A percentile compares a stretch with the other conserved stretches of the same genome.
These are phyloP conservation scores for Drosophila nr. perissopoda DNA, from an alignment of 2,888 invertebrate species.

Conservation along the genomic window DNA sequence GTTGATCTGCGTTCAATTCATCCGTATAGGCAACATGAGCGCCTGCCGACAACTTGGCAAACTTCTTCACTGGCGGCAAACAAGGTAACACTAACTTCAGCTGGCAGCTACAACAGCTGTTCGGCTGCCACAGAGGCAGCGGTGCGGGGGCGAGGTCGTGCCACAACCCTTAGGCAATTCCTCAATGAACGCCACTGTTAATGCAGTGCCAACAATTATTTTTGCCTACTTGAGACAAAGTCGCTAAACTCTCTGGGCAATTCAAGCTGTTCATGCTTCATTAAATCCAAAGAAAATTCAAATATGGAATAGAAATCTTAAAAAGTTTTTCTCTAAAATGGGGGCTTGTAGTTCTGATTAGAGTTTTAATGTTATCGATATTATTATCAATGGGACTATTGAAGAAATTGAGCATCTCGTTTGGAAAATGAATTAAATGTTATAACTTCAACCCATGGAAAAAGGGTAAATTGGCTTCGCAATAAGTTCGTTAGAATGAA, in stretches of 20 bases:
- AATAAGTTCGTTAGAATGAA: too few species aligned
- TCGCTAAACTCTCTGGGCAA: constrained; percentile 44
- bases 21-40: constrained; percentile 76
- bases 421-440: too few species aligned
- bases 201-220: constrained; percentile 1
- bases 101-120: constrained; percentile 60
- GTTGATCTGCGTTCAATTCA: constrained; percentile 98
- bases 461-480: too few species aligned
- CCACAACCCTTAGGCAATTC: constrained; percentile 27
- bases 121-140: constrained; percentile 1
- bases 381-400: too few species aligned
- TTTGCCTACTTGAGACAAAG: constrained; percentile 18
- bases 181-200: neutral
- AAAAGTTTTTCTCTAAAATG: neutral
- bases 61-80: constrained; percentile 64
- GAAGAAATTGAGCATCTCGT: too few species aligned
- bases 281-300: constrained; percentile 31
- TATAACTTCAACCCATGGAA: too few species aligned
- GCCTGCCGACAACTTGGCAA: constrained; percentile 72
- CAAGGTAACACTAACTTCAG: constrained; percentile 77
- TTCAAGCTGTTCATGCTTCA: constrained; percentile 18
- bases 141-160: neutral
- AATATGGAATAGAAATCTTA: neutral
- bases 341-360: neutral
- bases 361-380: neutral